A percentile compares a stretch with the other conserved stretches of the same genome.
phyloP scores from a whole-genome alignment of 1,140 invertebrate species.

The Callitettix versicolor region DNA sequence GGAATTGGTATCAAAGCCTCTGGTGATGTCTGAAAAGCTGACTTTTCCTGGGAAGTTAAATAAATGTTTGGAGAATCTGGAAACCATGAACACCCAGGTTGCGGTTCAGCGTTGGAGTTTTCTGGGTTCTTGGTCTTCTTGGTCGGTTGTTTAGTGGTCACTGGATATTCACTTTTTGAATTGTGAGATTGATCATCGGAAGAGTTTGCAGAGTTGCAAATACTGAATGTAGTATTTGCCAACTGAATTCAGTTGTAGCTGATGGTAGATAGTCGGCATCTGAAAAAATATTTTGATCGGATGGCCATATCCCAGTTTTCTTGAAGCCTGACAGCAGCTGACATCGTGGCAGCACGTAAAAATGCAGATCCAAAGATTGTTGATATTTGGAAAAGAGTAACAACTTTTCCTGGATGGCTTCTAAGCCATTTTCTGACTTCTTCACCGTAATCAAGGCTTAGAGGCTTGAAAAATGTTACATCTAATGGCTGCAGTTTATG shows the following conservation, averaged over 20 bases:
- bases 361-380: constrained; percentile 26
- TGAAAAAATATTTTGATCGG: constrained; percentile 24
- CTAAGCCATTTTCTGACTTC: constrained; percentile 33
- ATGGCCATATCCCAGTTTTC: constrained; percentile 28
- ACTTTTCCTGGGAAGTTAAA: not conserved
- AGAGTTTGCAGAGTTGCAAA: not conserved
- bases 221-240: not conserved
- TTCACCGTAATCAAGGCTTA: constrained; percentile 19
- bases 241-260: constrained; percentile 1
- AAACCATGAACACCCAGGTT: not conserved
- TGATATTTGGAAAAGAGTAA: constrained; percentile 27
- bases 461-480: constrained; percentile 25
- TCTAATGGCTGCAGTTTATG: constrained; percentile 29
- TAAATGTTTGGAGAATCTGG: not conserved
- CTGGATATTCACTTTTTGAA: not conserved
- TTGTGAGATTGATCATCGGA: not conserved
- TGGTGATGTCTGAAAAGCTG: not conserved
- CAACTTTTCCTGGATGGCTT: constrained; percentile 23
- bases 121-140: not conserved
- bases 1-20: not conserved
- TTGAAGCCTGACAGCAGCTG: constrained; percentile 29
- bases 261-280: constrained; percentile 10
- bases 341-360: constrained; percentile 25
- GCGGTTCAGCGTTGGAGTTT: not conserved
- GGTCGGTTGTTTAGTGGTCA: not conserved